A percentile compares a stretch with the other conserved stretches of the same genome.
Conservation (phyloP, 2,113 vertebrate genomes). For the Forbesichthys agassizii region DNA sequence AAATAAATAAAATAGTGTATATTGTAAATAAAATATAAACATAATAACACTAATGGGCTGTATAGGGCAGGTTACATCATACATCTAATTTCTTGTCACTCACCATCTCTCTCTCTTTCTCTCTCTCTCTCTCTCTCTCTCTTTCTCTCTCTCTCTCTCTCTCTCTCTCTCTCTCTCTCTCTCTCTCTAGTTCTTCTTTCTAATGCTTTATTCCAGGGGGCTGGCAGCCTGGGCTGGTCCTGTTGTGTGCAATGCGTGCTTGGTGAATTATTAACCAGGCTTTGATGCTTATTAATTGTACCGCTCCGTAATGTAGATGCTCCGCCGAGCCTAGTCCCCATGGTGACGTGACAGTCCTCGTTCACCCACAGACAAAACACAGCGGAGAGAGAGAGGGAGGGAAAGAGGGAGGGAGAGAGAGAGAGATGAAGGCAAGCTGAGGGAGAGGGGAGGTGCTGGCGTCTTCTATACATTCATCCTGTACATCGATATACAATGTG, state of each 20-base stretch:
- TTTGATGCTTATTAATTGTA: conserved; percentile 89
- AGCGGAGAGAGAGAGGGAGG: neutral
- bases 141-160: conserved; percentile 23
- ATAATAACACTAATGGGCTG: too few relatives aligned
- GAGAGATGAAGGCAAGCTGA: conserved; percentile 1
- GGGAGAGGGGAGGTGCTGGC: conserved; percentile 1
- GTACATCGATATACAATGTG: conserved; percentile 48
- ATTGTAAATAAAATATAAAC: too few relatives aligned
- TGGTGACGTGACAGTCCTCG: conserved; percentile 65
- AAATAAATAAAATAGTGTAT: too few relatives aligned
- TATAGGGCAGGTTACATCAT: too few relatives aligned
- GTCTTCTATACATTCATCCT: conserved; percentile 16
- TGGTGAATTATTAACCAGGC: conserved; percentile 79
- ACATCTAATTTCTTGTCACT: too few relatives aligned
- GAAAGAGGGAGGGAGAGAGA: neutral
- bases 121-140: conserved; percentile 27
- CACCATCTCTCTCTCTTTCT: too few relatives aligned
- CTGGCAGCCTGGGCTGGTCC: neutral
- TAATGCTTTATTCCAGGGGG: neutral
- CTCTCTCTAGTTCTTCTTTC: neutral
- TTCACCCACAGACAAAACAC: conserved; percentile 47
- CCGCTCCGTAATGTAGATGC: conserved; percentile 86
- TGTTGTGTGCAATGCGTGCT: conserved; percentile 24
- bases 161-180: conserved; percentile 17
- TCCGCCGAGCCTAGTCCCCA: conserved; percentile 77